These are phyloP conservation scores for Odocoileus virginianus DNA, from an alignment of 2,113 vertebrate species.

Conservation along the genomic window DNA sequence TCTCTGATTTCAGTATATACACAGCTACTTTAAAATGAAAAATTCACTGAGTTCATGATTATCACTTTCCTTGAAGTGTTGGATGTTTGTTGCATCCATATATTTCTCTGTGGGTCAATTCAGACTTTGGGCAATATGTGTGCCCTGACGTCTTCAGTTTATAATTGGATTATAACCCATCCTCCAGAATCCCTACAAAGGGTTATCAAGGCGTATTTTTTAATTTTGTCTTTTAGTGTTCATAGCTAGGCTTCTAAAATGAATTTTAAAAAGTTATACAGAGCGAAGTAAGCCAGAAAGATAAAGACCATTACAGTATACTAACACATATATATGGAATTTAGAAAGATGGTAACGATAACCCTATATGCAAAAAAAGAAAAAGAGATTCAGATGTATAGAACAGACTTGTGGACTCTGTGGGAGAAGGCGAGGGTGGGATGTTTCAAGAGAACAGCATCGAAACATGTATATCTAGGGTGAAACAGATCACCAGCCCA, in stretches of 20 bases:
- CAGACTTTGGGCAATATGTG: neutral
- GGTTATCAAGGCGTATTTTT: neutral
- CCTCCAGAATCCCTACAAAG: neutral
- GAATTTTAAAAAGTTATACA: neutral
- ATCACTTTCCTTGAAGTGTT: neutral
- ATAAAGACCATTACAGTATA: no score
- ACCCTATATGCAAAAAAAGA: no score
- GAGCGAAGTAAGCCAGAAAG: no score
- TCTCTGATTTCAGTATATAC: neutral
- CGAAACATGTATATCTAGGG: no score
- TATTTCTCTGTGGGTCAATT: neutral
- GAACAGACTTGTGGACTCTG: no score
- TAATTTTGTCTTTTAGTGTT: neutral
- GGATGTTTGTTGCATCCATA: neutral
- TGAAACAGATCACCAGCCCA: no score
- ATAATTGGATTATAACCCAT: neutral
- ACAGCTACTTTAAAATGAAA: neutral
- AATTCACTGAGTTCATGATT: neutral
- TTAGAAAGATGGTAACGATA: no score
- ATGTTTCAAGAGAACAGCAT: no score
- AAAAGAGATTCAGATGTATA: no score
- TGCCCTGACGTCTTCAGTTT: neutral
- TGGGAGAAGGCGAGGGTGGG: no score
- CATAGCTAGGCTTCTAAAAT: neutral
- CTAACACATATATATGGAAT: no score